Evolutionary conservation across 2,113 vertebrate genomes (phyloP).

Genomic region (Chunga burmeisteri): DNA sequence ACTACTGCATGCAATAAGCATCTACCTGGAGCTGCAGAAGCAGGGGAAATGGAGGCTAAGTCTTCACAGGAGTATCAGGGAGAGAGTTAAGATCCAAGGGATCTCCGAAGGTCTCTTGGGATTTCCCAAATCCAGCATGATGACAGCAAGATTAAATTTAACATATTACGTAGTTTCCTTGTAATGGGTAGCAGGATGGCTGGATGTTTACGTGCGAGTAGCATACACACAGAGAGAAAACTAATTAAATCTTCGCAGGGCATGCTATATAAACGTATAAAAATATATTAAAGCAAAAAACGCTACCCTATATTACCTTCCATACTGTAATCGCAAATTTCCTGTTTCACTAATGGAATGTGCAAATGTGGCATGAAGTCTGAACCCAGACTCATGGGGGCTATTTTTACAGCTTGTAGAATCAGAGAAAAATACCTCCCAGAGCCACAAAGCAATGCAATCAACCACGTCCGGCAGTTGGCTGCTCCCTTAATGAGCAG

Average conservation of each 20-base stretch:
- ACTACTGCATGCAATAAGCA: background rate
- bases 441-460: background rate
- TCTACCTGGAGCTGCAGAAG: background rate
- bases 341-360: background rate
- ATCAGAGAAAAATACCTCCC: background rate
- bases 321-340: background rate
- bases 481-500: background rate
- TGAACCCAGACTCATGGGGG: background rate
- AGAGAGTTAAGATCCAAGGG: background rate
- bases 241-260: background rate
- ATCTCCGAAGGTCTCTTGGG: background rate
- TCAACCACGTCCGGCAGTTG: background rate
- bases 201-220: background rate
- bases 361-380: background rate
- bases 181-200: background rate
- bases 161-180: background rate
- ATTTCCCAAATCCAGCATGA: background rate
- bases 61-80: background rate
- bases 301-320: background rate
- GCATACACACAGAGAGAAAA: background rate
- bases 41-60: background rate
- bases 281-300: background rate
- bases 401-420: background rate
- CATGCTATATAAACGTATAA: background rate
- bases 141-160: background rate